phyloP scores from a whole-genome alignment of 2,113 vertebrate genomes.

The Mobula hypostoma region DNA sequence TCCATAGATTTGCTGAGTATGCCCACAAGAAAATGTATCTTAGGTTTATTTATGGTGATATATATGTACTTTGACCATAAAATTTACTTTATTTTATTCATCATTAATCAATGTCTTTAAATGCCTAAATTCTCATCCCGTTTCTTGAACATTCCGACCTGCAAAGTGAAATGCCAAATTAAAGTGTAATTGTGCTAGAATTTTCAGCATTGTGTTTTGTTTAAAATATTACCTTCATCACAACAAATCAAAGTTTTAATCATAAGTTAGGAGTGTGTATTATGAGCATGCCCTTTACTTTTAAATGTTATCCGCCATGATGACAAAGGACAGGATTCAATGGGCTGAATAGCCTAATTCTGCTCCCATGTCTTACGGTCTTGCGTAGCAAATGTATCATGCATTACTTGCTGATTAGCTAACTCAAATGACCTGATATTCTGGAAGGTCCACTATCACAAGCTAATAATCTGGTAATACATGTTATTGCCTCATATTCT shows the following conservation, averaged over 20 bases:
- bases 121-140: not conserved
- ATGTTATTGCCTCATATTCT: not conserved
- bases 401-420: not conserved
- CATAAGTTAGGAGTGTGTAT: not conserved
- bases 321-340: no score
- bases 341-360: no score
- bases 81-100: no score
- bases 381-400: not conserved
- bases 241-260: conserved; percentile 12
- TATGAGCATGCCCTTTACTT: not conserved
- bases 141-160: not conserved
- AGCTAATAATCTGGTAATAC: not conserved
- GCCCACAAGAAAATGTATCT: no score
- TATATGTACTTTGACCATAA: no score
- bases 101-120: no score
- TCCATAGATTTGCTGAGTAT: no score
- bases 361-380: no score
- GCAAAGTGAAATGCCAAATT: not conserved
- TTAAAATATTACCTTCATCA: not conserved
- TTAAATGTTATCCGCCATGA: not conserved
- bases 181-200: not conserved
- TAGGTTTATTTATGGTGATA: no score
- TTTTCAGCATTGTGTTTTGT: not conserved
- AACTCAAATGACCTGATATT: not conserved
- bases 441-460: not conserved